Percentiles rank a stretch among this genome's conserved stretches.
These are phyloP conservation scores for Acrobasis consociella DNA, from an alignment of 2,888 invertebrate genomes.

Conservation along the genomic window DNA sequence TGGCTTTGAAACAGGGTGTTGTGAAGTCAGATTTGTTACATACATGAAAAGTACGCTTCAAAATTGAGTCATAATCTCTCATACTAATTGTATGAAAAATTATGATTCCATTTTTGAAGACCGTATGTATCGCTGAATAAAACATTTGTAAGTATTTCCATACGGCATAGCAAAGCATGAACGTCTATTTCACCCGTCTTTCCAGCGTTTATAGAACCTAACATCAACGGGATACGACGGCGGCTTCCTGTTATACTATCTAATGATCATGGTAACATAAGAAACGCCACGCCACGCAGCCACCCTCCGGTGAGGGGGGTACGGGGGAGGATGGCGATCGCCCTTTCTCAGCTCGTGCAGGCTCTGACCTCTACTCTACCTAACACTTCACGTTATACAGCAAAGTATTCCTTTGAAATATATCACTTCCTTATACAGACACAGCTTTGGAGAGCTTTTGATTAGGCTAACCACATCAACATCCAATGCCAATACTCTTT, in stretches of 20 bases:
- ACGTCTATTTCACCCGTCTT: background rate
- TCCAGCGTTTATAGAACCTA: background rate
- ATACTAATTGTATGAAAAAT: too few relatives aligned
- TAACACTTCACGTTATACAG: slow-evolving; percentile 13
- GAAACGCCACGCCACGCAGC: slow-evolving; percentile 48
- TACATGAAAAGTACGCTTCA: too few relatives aligned
- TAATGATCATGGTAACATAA: slow-evolving; percentile 33
- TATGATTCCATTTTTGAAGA: too few relatives aligned
- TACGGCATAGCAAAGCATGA: background rate
- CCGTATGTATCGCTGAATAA: too few relatives aligned
- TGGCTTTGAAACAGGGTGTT: too few relatives aligned
- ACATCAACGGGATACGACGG: background rate
- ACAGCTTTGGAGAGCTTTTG: too few relatives aligned
- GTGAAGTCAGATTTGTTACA: too few relatives aligned
- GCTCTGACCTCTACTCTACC: slow-evolving; percentile 41
- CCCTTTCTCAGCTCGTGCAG: slow-evolving; percentile 50
- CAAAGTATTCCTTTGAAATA: background rate
- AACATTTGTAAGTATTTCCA: too few relatives aligned
- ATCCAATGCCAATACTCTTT: too few relatives aligned
- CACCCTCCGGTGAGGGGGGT: slow-evolving; percentile 48
- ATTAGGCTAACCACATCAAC: too few relatives aligned
- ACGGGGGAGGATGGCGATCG: slow-evolving; percentile 45
- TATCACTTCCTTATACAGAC: background rate
- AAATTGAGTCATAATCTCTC: too few relatives aligned
- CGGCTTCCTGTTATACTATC: slow-evolving; percentile 13